These are phyloP conservation scores for Steinernema scapterisci DNA, from an alignment of 2,888 invertebrate genomes.

Conservation along the genomic window DNA sequence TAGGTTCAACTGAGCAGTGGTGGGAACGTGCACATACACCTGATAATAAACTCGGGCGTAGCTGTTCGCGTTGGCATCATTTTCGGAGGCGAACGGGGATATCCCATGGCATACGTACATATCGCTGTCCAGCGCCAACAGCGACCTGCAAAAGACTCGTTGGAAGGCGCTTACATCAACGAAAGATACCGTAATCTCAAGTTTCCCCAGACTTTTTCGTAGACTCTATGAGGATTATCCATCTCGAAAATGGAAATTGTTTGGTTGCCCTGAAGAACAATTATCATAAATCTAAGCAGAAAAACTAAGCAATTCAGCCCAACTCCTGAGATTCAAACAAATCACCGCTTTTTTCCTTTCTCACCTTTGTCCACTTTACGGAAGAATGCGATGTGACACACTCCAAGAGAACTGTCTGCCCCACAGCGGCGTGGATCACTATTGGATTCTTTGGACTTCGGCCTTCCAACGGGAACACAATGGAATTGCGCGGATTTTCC, in stretches of 20 bases:
- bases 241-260: constrained; percentile 13
- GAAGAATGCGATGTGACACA: constrained; percentile 59
- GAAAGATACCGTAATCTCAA: not conserved
- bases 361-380: constrained; percentile 15
- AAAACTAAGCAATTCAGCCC: too few species aligned
- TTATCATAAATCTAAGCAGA: too few species aligned
- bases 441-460: constrained; percentile 35
- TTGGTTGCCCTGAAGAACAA: constrained; percentile 7
- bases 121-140: constrained; percentile 37
- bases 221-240: constrained; percentile 13
- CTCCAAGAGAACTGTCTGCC: constrained; percentile 57
- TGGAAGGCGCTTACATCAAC: too few species aligned
- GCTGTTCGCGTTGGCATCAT: not conserved
- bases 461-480: not conserved
- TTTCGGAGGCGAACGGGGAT: constrained; percentile 36
- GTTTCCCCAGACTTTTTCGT: constrained; percentile 20
- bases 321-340: not conserved
- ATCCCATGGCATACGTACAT: constrained; percentile 54
- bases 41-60: constrained; percentile 53
- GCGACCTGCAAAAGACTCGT: not conserved
- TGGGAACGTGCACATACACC: constrained; percentile 58
- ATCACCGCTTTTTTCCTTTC: not conserved
- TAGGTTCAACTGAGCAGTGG: constrained; percentile 49
- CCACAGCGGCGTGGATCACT: constrained; percentile 53
- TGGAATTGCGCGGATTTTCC: not conserved